phyloP scores from a whole-genome alignment of 2,113 vertebrate species.

The Odobenus rosmarus region DNA sequence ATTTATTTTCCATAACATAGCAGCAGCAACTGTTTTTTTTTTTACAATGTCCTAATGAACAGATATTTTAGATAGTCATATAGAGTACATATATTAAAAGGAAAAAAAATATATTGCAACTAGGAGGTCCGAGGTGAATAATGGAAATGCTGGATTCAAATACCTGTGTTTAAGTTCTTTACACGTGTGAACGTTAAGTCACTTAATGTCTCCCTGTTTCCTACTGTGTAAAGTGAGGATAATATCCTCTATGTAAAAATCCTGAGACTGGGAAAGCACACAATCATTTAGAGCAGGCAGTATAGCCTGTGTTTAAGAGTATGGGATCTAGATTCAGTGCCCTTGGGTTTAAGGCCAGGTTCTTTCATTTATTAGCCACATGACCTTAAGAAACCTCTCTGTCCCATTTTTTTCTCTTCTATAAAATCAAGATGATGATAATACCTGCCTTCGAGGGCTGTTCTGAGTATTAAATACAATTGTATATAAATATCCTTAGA shows the following conservation, averaged over 20 bases:
- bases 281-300: not conserved
- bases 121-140: not conserved
- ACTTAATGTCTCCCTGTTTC: not conserved
- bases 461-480: constrained; percentile 30
- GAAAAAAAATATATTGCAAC: constrained; percentile 14
- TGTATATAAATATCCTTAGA: not conserved
- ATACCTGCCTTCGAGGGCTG: not conserved
- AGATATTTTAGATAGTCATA: not conserved
- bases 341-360: not conserved
- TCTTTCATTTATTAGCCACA: not conserved
- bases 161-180: not conserved
- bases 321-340: not conserved
- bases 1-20: not conserved
- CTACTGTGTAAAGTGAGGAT: not conserved
- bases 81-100: not conserved
- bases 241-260: not conserved
- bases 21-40: not conserved
- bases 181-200: not conserved
- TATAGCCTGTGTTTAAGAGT: not conserved
- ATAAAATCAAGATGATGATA: constrained; percentile 30
- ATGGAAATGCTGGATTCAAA: not conserved
- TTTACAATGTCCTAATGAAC: not conserved
- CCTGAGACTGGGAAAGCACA: not conserved
- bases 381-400: not conserved
- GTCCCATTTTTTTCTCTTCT: constrained; percentile 38